Percentiles rank a stretch among this genome's conserved stretches.
Evolutionary conservation across 1,140 invertebrate genomes (phyloP).

Genomic region (Diploscapter pachys): DNA sequence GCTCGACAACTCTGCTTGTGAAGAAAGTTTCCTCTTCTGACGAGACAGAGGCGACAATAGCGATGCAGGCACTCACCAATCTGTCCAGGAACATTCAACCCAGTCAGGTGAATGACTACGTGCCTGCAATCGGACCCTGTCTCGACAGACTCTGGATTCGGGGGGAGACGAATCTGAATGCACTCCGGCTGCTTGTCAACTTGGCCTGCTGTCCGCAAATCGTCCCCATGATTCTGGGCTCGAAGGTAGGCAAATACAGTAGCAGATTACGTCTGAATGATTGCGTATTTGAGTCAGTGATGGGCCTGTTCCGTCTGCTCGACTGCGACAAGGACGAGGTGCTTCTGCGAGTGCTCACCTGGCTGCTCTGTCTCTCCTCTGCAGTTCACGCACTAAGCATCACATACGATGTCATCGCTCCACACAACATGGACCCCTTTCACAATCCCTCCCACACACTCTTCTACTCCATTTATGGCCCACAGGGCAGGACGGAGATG

Average conservation of each 20-base stretch:
- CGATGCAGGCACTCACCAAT: slow-evolving; percentile 50
- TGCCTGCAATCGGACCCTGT: slow-evolving; percentile 44
- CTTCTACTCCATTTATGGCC: slow-evolving; percentile 37
- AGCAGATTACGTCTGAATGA: slow-evolving; percentile 9
- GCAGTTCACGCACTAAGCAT: slow-evolving; percentile 45
- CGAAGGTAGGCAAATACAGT: slow-evolving; percentile 63
- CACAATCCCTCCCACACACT: slow-evolving; percentile 38
- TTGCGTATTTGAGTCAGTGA: slow-evolving; percentile 39
- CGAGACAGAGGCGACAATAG: slow-evolving; percentile 46
- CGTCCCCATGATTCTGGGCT: slow-evolving; percentile 67
- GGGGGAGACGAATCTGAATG: slow-evolving; percentile 62
- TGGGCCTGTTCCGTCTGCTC: slow-evolving; percentile 44
- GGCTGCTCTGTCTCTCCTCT: slow-evolving; percentile 44
- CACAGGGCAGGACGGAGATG: slow-evolving; percentile 39
- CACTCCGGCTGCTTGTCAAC: slow-evolving; percentile 69
- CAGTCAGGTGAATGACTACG: slow-evolving; percentile 23
- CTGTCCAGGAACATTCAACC: slow-evolving; percentile 41
- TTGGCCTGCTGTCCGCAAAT: slow-evolving; percentile 68
- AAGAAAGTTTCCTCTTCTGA: slow-evolving; percentile 34
- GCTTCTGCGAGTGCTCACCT: slow-evolving; percentile 44
- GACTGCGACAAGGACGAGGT: slow-evolving; percentile 48
- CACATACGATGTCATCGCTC: slow-evolving; percentile 45
- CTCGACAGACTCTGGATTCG: slow-evolving; percentile 43
- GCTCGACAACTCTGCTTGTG: slow-evolving; percentile 35
- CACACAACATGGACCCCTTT: slow-evolving; percentile 20